Base-by-base conservation (phyloP, 2,797 vertebrate genomes). In the Intellagama lesueurii region DNA sequence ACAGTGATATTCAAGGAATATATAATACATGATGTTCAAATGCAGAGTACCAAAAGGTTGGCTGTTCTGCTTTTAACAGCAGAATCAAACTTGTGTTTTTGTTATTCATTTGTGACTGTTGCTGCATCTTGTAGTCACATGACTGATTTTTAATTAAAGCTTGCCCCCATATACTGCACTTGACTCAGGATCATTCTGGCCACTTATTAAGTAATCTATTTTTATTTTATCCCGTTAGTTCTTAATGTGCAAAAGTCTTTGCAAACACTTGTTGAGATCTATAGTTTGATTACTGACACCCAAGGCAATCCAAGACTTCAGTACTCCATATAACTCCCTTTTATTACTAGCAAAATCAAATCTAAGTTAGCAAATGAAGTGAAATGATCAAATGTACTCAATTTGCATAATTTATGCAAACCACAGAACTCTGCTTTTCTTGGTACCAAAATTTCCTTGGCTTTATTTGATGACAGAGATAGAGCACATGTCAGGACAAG, bases 161-260 rank as follows among this genome's bases (percentile, higher is more conserved):
- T 40, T 89, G 69, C 76, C 82, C 17, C 28, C 83, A 52, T 52
- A 69, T 0, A 0, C 26, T 69, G 75, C 30, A 26, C 22, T 91
- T 35, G 87, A 88, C 70, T 91, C 76, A 28, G 80, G 44, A 84
- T 66, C 85, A 69, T 83, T 35, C 14, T 85, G 83, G 87, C 47
- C 69, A 81, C 60, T 87, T 88, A 90, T 40, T 82, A 78, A 16
- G 69, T 60, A 77, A 87, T 32, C 49, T 83, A 70, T 35, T 79
- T 87, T 89, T 35, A 88, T 78, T 76, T 90, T 76, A 47, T 49
- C 24, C 49, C 81, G 85, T 91, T 91, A 90, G 77, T 81, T 91
- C 64, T 89, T 32, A 81, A 49, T 7, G 30, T 35, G 47, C 5
- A 79, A 16, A 32, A 12, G 47, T 56, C 2, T 0, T 6, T 91